phyloP scores from a whole-genome alignment of 2,797 vertebrate species.

The Avahi laniger region DNA sequence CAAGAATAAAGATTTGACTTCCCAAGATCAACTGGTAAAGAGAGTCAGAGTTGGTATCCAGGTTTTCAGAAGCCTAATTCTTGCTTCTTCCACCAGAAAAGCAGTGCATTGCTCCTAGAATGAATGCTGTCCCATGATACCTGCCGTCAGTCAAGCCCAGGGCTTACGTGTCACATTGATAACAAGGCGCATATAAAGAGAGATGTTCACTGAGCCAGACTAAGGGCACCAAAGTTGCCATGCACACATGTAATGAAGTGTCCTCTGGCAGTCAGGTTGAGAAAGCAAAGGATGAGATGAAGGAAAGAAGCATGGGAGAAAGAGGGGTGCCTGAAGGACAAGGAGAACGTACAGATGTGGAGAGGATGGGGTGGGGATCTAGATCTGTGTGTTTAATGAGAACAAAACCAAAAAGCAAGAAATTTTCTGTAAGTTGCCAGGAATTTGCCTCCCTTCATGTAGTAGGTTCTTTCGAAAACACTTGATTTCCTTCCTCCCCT shows the following conservation, averaged over 20 bases:
- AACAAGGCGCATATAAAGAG: background rate
- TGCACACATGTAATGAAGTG: background rate
- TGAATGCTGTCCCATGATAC: background rate
- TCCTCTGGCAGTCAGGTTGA: background rate
- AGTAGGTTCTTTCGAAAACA: background rate
- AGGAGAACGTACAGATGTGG: background rate
- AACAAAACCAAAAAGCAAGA: background rate
- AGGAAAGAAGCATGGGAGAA: background rate
- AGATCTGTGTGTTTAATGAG: background rate
- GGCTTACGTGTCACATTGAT: background rate
- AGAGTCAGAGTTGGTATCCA: background rate
- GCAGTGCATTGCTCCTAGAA: background rate
- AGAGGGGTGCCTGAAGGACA: background rate
- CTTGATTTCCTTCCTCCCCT: background rate
- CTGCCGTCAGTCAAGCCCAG: background rate
- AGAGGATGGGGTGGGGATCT: background rate
- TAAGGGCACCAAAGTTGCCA: background rate
- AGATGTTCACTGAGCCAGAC: background rate
- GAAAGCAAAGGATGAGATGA: background rate
- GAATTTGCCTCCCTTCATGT: background rate
- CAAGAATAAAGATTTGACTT: background rate
- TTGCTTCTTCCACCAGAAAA: background rate
- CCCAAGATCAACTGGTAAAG: background rate
- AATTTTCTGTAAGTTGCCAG: background rate
- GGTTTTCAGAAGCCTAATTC: background rate